Conservation (phyloP, 2,888 invertebrate genomes). For the Bombylius major region DNA sequence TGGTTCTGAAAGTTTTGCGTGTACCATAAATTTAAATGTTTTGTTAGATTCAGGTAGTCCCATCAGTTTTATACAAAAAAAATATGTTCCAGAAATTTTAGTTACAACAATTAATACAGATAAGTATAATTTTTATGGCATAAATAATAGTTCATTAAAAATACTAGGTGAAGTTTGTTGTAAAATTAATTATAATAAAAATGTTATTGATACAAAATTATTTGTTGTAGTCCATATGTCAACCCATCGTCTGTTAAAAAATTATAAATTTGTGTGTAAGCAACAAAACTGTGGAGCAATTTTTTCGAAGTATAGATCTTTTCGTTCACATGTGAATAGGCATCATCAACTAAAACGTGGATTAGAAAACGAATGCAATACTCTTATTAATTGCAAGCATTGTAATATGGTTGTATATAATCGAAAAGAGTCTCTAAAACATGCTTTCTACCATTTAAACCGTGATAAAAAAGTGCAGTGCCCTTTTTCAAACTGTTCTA, state of each 20-base stretch:
- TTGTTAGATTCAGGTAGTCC: constrained; percentile 11
- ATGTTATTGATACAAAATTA: constrained; percentile 4
- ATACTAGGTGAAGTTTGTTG: constrained; percentile 6
- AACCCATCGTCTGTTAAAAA: neutral
- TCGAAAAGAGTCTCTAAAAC: too few species aligned
- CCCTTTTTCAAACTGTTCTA: too few species aligned
- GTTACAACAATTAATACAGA: constrained; percentile 3
- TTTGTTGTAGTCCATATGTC: constrained; percentile 5
- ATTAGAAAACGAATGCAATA: too few species aligned
- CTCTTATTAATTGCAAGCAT: too few species aligned
- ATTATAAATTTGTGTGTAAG: neutral
- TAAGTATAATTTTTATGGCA: constrained; percentile 8
- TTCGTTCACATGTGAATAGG: too few species aligned
- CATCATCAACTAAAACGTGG: too few species aligned
- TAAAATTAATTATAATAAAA: constrained; percentile 7
- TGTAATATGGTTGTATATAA: too few species aligned
- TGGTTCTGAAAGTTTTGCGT: neutral
- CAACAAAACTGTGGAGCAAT: too few species aligned
- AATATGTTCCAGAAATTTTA: constrained; percentile 6
- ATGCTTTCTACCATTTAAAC: too few species aligned
- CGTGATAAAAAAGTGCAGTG: too few species aligned
- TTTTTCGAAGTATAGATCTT: too few species aligned
- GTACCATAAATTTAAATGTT: neutral
- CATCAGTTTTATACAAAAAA: constrained; percentile 8
- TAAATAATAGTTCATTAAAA: constrained; percentile 7